A percentile compares a stretch with the other conserved stretches of the same genome.
Conservation (phyloP, 2,888 invertebrate species). For the Agrilus biguttatus region DNA sequence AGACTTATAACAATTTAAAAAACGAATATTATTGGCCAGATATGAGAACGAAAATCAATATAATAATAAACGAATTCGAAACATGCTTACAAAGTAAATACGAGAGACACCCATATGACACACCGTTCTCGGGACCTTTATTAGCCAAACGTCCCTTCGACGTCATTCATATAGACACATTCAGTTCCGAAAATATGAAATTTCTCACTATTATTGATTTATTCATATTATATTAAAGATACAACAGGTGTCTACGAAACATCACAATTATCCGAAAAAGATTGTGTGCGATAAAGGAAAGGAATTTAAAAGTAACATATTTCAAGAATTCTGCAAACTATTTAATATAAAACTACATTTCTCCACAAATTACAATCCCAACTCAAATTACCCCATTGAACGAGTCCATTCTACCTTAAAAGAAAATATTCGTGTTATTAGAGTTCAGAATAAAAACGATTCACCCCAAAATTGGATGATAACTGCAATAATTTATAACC, state of each 20-base stretch:
- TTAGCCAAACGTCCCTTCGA: constrained; percentile 3
- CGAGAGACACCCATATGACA: constrained; percentile 7
- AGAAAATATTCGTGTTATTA: background rate
- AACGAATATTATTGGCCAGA: constrained; percentile 8
- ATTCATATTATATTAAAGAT: constrained; percentile 3
- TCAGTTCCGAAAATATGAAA: constrained; percentile 1
- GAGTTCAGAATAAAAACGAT: background rate
- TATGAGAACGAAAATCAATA: constrained; percentile 8
- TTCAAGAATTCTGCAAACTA: constrained; percentile 3
- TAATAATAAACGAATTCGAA: no score
- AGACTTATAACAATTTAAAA: constrained; percentile 8
- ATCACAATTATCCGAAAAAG: constrained; percentile 4
- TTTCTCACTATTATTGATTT: constrained; percentile 4
- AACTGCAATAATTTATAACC: constrained; percentile 1
- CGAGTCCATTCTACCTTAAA: constrained; percentile 2
- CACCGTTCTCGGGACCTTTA: background rate
- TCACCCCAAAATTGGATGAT: background rate
- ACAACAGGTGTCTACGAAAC: background rate
- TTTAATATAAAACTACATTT: constrained; percentile 5
- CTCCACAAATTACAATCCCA: constrained; percentile 3
- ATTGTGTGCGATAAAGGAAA: constrained; percentile 7
- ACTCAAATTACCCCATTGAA: no score
- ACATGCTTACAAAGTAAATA: no score
- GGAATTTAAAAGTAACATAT: constrained; percentile 6
- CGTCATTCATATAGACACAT: constrained; percentile 2